Base-by-base conservation (phyloP, 2,113 vertebrate species). In the Bubo blakistoni region DNA sequence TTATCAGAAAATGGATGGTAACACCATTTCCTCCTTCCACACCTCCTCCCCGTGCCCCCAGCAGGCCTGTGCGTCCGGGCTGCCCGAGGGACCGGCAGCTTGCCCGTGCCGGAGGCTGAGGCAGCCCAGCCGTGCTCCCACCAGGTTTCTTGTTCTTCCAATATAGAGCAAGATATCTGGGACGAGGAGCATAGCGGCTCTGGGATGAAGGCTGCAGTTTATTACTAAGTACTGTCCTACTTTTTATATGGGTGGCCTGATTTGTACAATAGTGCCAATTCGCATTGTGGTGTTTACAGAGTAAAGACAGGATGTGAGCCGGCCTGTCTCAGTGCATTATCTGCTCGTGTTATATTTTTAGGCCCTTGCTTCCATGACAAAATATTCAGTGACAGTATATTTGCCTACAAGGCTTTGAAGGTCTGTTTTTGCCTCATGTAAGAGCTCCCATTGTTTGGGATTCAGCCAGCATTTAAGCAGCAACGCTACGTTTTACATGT, bases 321-420 rank as follows among this genome's bases (percentile, higher is more conserved):
- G 54, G 16, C 29, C 95, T 95, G 93, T 96, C 93, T 47, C 91
- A 18, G n/a, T 52, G 86, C 90, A 85, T 96, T 91, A 88, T 62
- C 97, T 81, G 46, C 93, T 79, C 52, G 9, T 54, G 81, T 29
- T 58, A 4, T 69, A 87, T 92, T 97, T 94, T 88, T 46, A 89
- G 89, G 91, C 91, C 86, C 44, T 82, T 52, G 92, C 95, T 92
- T 67, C 84, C 70, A 77, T 92, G 92, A 97, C 71, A 85, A 92
- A 90, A 88, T 96, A 86, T 38, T 96, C 92, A n/a, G 93, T 90
- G 92, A 92, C 91, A 92, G 85, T 65, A 6, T 72, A 44, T 94
- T 94, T 96, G 85, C 81, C 72, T 71, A 27, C 79, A 19, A 67
- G 73, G 81, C 95, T 95, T 94, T 92, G 72, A 90, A 84, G 90